phyloP scores from a whole-genome alignment of 2,888 invertebrate species.

The Pachliopta kotzebuea region DNA sequence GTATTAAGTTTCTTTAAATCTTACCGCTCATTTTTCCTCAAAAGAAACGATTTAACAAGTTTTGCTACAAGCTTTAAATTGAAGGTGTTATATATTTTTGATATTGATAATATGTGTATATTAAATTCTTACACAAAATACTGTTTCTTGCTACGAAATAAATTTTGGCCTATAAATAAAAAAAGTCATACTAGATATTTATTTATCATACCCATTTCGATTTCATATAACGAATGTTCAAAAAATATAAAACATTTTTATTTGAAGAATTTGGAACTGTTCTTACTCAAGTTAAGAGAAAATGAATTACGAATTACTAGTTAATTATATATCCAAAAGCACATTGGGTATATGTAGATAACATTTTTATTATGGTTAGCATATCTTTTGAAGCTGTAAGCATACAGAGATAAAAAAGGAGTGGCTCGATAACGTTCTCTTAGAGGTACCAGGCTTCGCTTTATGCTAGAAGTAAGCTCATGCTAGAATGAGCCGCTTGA shows the following conservation, averaged over 20 bases:
- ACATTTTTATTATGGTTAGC: not conserved
- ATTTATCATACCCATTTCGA: too few species aligned
- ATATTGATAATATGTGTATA: not conserved
- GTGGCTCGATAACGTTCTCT: conserved; percentile 7
- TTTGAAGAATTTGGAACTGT: too few species aligned
- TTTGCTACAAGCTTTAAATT: not conserved
- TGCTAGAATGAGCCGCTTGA: conserved; percentile 12
- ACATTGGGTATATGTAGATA: not conserved
- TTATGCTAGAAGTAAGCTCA: not conserved
- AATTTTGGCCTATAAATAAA: too few species aligned
- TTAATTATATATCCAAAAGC: not conserved
- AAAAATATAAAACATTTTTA: too few species aligned
- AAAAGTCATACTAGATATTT: too few species aligned
- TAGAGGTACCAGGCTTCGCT: not conserved
- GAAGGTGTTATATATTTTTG: not conserved
- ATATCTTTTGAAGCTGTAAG: conserved; percentile 2
- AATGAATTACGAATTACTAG: not conserved
- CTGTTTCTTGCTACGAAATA: too few species aligned
- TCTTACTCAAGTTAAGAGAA: too few species aligned
- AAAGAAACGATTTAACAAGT: not conserved
- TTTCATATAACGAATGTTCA: too few species aligned
- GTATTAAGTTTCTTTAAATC: conserved; percentile 18
- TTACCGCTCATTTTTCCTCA: not conserved
- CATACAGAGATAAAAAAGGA: conserved; percentile 9
- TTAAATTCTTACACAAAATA: too few species aligned